phyloP scores from a whole-genome alignment of 2,113 vertebrate genomes.

The Macroglossus sobrinus region DNA sequence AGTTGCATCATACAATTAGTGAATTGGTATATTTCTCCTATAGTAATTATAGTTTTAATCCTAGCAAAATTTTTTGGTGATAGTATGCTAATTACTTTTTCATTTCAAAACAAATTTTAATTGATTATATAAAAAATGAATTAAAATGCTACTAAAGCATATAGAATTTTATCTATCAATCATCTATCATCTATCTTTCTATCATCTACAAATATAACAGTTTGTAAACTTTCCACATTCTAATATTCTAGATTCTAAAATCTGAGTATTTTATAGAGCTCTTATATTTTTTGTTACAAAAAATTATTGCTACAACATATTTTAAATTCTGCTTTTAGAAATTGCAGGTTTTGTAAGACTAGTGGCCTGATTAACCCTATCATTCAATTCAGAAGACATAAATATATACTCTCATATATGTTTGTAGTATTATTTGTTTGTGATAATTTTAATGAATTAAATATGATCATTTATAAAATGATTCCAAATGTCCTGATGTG shows the following conservation, averaged over 20 bases:
- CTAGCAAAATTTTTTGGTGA: background rate
- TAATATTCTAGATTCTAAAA: background rate
- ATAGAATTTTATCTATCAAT: background rate
- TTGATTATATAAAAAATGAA: background rate
- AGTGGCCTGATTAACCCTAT: background rate
- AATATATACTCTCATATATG: background rate
- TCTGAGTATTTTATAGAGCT: background rate
- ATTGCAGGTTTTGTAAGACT: background rate
- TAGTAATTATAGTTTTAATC: background rate
- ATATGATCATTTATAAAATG: background rate
- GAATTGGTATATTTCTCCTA: background rate
- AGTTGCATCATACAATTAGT: background rate
- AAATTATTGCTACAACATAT: background rate
- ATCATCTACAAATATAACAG: background rate
- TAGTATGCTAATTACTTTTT: background rate
- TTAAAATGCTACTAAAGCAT: background rate
- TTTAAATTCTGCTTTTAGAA: constrained; percentile 3
- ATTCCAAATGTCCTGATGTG: background rate
- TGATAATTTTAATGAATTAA: background rate
- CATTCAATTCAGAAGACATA: background rate
- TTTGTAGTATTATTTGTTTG: background rate
- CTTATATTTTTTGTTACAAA: background rate
- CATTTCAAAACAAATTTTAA: background rate
- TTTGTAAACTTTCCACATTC: background rate
- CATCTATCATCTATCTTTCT: background rate